phyloP scores from a whole-genome alignment of 2,888 invertebrate genomes.

The Pyralis farinalis region DNA sequence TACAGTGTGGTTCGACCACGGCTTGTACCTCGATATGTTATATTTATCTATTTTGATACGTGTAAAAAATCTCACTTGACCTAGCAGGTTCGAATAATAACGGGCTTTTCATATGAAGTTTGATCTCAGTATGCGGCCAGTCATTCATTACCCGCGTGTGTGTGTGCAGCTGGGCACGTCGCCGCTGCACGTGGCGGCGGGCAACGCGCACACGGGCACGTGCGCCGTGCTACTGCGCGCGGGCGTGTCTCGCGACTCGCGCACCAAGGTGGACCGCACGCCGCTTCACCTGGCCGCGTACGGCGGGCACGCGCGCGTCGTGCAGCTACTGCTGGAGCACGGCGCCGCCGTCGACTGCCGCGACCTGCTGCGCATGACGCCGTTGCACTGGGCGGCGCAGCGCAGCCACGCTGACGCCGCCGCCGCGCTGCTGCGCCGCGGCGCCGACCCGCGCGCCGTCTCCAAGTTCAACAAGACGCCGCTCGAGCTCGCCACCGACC shows the following conservation, averaged over 20 bases:
- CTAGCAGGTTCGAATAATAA: too few species aligned
- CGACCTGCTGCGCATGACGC: constrained; percentile 84
- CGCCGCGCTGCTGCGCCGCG: constrained; percentile 84
- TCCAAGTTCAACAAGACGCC: constrained; percentile 62
- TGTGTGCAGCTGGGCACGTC: constrained; percentile 89
- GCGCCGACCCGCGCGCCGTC: constrained; percentile 84
- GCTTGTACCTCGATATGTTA: too few species aligned
- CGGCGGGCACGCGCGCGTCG: constrained; percentile 90
- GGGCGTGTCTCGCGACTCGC: constrained; percentile 92
- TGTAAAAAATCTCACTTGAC: too few species aligned
- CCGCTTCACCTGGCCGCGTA: constrained; percentile 94
- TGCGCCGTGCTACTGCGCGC: constrained; percentile 91
- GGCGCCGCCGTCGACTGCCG: constrained; percentile 50
- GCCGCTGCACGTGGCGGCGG: constrained; percentile 91
- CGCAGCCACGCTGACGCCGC: constrained; percentile 84
- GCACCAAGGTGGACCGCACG: constrained; percentile 93
- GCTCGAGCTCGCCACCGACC: constrained; percentile 27
- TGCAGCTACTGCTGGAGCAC: constrained; percentile 83
- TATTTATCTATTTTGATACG: too few species aligned
- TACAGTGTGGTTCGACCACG: too few species aligned
- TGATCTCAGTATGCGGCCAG: too few species aligned
- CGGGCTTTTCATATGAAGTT: too few species aligned
- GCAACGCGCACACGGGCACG: constrained; percentile 88
- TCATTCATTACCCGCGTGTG: too few species aligned
- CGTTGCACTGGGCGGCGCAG: constrained; percentile 96